phyloP scores from a whole-genome alignment of 2,113 vertebrate genomes.

The Hippocampus guttulatus region DNA sequence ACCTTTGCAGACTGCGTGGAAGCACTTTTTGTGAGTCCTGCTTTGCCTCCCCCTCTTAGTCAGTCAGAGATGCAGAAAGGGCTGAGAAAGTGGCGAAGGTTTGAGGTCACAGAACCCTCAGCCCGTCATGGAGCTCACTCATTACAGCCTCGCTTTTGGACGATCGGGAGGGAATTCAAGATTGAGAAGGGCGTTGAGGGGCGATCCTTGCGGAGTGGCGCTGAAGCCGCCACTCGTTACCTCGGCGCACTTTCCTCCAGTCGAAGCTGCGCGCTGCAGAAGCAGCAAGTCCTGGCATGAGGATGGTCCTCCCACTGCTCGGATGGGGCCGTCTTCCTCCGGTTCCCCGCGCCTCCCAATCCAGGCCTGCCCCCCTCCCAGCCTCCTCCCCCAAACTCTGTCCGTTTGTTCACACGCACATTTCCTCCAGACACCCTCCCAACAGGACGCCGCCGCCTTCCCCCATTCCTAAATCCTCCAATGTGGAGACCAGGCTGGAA shows the following conservation, averaged over 20 bases:
- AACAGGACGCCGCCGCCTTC: background rate
- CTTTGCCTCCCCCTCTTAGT: constrained; percentile 10
- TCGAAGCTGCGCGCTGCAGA: constrained; percentile 35
- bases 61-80: constrained; percentile 22
- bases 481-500: background rate
- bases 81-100: constrained; percentile 27
- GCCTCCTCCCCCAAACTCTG: constrained; percentile 36
- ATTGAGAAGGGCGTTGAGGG: constrained; percentile 5
- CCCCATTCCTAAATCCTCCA: background rate
- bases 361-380: constrained; percentile 30
- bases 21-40: background rate
- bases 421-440: constrained; percentile 27
- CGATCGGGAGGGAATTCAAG: constrained; percentile 6
- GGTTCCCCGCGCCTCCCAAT: constrained; percentile 38
- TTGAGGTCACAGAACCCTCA: constrained; percentile 26
- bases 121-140: constrained; percentile 47
- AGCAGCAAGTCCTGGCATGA: constrained; percentile 69
- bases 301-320: constrained; percentile 65
- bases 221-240: background rate
- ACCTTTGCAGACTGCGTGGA: constrained; percentile 45
- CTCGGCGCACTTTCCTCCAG: constrained; percentile 2
- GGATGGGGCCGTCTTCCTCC: constrained; percentile 34
- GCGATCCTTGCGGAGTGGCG: constrained; percentile 16
- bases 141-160: constrained; percentile 21
- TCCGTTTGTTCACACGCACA: constrained; percentile 58